A percentile compares a stretch with the other conserved stretches of the same genome.
These are phyloP conservation scores for Mantis religiosa DNA, from an alignment of 2,888 invertebrate genomes.

Conservation along the genomic window DNA sequence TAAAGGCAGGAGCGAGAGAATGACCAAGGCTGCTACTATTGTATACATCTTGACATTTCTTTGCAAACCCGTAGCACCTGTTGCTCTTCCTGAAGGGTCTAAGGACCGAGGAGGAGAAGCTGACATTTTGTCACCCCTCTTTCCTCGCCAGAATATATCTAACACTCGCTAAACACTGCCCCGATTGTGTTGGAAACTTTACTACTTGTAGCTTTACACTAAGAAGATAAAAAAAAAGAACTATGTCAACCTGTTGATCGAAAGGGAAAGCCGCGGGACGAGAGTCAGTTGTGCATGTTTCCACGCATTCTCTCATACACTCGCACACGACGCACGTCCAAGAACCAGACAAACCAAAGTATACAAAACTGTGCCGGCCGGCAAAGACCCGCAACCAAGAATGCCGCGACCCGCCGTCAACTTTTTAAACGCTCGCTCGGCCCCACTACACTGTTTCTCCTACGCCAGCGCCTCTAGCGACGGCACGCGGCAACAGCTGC, in stretches of 20 bases:
- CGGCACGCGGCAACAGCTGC: background rate
- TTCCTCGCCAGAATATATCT: background rate
- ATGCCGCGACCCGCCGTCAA: background rate
- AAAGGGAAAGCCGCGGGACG: background rate
- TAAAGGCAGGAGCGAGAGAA: background rate
- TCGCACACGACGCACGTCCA: background rate
- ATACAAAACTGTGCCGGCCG: background rate
- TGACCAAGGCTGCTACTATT: background rate
- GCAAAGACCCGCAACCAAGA: background rate
- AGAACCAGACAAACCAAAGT: background rate
- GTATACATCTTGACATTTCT: background rate
- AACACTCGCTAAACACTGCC: background rate
- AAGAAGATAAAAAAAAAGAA: background rate
- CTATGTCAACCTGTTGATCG: background rate
- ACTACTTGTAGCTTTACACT: background rate
- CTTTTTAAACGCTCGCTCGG: background rate
- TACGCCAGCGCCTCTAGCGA: background rate
- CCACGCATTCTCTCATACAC: background rate
- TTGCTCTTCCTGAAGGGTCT: background rate
- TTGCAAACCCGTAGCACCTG: background rate
- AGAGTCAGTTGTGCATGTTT: background rate
- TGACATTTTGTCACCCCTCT: background rate
- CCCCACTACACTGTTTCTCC: background rate
- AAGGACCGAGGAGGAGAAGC: background rate
- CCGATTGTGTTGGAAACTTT: background rate